Evolutionary conservation across 92 coral and sea anemone species (phyloP).

Genomic region (Epizoanthus ramosus): DNA sequence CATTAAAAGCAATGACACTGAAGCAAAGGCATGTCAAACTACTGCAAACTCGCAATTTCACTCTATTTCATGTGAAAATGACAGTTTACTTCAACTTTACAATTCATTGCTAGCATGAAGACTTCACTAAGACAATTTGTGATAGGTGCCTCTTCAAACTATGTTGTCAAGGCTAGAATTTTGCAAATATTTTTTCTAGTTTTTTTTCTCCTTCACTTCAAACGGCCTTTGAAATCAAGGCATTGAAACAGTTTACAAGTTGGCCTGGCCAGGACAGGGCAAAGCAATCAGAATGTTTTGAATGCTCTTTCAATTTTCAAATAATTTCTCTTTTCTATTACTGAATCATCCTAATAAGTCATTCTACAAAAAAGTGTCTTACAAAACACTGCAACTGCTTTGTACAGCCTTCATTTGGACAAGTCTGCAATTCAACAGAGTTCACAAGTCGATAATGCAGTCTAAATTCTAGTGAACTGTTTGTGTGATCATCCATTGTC

Average conservation of each 20-base stretch:
- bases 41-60: neutral
- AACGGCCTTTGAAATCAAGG: conserved; percentile 40
- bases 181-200: conserved; percentile 20
- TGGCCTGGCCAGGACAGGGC: neutral
- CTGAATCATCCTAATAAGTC: conserved; percentile 22
- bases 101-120: neutral
- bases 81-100: neutral
- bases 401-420: conserved; percentile 7
- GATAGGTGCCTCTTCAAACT: neutral
- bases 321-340: conserved; percentile 16
- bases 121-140: neutral
- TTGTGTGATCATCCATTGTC: neutral
- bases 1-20: neutral
- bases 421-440: conserved; percentile 31
- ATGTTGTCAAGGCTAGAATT: conserved; percentile 15
- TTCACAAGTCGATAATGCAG: conserved; percentile 26
- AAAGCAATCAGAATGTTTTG: conserved; percentile 33
- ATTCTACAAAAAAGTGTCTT: conserved; percentile 39
- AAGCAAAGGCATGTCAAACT: conserved; percentile 5
- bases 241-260: conserved; percentile 31
- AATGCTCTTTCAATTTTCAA: neutral
- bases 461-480: conserved; percentile 15
- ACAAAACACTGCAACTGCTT: conserved; percentile 40
- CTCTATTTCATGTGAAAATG: neutral
- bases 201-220: conserved; percentile 16